Evolutionary conservation across 2,888 invertebrate species (phyloP), one percentile per base, ranked within the genome.

Genomic region (Abrostola triplasia): DNA sequence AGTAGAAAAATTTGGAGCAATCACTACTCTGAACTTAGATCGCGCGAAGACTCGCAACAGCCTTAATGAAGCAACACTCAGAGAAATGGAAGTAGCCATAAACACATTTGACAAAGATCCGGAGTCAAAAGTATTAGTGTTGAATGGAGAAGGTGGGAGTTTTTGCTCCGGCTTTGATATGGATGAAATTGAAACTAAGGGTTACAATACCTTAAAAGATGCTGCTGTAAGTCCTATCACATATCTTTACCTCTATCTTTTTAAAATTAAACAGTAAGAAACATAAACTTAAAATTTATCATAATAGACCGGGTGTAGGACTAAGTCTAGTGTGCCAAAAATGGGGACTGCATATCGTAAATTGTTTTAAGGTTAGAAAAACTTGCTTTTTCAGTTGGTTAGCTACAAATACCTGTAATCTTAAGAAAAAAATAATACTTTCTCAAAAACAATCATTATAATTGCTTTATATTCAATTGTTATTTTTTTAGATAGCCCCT

Each of bases 101-200:
- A 93, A 96, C 67, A 93, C 95, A 12, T 99, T 99, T 90, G 98
- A 99, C 75, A 95, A 96, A 38, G 98, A 99, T 85, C 90, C 95
- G 0, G 91, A 95, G 0, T 94, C 97, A 0, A 92, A 95, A 69
- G 97, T 97, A 5, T 97, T 97, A 7, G 96, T 99, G 1, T 92
- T 99, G 2, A 96, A 98, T 88, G 99, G 99, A 7, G 96, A 96
- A 82, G 98, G 99, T n/a, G 99, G 99, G 0, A 97, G 97, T 62
- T 99, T 99, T 90, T 99, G 98, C 89, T 96, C 99, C 4, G 99
- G 99, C 0, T 98, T 97, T 87, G 99, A 99, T 90, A 95, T 99
- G 57, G 95, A 96, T 57, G 97, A 98, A 84, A 92, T 99, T 59
- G 96, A 73, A 47, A 86, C 82, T 65, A 95, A 88, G 64, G 94